Conservation (phyloP, 2,113 vertebrate genomes). For the Pagrus major region DNA sequence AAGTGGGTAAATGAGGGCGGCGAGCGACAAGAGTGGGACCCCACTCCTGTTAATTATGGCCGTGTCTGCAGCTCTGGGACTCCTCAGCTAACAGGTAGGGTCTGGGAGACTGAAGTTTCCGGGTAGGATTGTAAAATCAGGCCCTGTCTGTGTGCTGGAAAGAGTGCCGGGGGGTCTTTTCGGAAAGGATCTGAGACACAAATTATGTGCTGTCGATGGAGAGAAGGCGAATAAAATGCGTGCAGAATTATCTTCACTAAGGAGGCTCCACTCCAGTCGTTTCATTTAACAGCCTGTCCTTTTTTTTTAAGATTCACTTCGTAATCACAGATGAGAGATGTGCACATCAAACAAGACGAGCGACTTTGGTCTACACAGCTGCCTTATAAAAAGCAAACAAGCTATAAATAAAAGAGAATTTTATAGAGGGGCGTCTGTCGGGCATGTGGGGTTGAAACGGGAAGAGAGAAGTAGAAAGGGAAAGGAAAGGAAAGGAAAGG, state of each 20-base stretch:
- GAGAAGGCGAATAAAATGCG: constrained; percentile 64
- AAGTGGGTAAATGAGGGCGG: constrained; percentile 76
- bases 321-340: constrained; percentile 83
- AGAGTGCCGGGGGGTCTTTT: constrained; percentile 13
- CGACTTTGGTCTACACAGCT: constrained; percentile 80
- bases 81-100: constrained; percentile 58
- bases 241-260: constrained; percentile 66
- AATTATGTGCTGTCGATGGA: constrained; percentile 59
- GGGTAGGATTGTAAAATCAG: constrained; percentile 44
- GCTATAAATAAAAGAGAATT: constrained; percentile 87
- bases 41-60: constrained; percentile 76
- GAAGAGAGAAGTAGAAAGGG: constrained; percentile 41
- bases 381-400: constrained; percentile 86
- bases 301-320: constrained; percentile 77
- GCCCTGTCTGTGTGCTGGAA: constrained; percentile 20
- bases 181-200: constrained; percentile 28
- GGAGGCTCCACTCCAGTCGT: constrained; percentile 72
- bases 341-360: constrained; percentile 84
- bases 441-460: constrained; percentile 62
- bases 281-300: constrained; percentile 79
- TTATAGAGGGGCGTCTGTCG: constrained; percentile 85
- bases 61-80: constrained; percentile 58
- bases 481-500: too few species aligned
- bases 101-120: constrained; percentile 51
- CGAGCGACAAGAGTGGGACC: constrained; percentile 50